Percentiles rank a stretch among this genome's conserved stretches.
Conservation (phyloP, 2,113 vertebrate genomes). For the Halcyon malimbica region DNA sequence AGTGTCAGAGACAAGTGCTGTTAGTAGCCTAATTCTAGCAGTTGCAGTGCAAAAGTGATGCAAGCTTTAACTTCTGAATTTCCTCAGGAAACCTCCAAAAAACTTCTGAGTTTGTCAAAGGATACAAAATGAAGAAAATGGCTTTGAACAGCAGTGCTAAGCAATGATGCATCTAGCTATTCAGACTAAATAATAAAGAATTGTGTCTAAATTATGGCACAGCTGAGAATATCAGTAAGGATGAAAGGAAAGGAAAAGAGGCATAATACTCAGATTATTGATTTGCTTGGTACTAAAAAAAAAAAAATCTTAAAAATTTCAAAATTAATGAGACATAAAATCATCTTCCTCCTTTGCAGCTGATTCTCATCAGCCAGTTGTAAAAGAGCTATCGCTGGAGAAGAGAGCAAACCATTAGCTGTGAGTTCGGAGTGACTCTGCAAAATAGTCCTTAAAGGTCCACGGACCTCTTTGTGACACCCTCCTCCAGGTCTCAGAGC, state of each 20-base stretch:
- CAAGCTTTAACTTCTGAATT: neutral
- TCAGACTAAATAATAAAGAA: neutral
- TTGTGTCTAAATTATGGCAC: neutral
- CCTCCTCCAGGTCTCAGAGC: neutral
- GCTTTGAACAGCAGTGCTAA: neutral
- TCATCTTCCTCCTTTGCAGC: neutral
- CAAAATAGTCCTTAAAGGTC: conserved; percentile 36
- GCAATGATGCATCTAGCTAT: neutral
- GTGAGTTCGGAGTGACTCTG: conserved; percentile 48
- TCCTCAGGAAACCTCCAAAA: neutral
- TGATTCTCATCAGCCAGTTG: conserved; percentile 19
- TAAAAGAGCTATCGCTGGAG: neutral
- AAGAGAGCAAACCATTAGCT: neutral
- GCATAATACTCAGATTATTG: neutral
- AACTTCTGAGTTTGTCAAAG: neutral
- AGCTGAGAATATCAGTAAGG: neutral
- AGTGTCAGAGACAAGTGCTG: neutral
- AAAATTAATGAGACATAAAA: conserved; percentile 41
- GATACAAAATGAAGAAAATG: neutral
- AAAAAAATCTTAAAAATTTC: conserved; percentile 16
- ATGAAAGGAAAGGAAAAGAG: neutral
- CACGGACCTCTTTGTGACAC: neutral
- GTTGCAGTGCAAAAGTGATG: neutral
- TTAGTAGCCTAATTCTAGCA: neutral
- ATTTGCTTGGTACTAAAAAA: conserved; percentile 13